These are phyloP conservation scores for Paratrypauchen microcephalus DNA, from an alignment of 2,797 vertebrate genomes.

Conservation along the genomic window DNA sequence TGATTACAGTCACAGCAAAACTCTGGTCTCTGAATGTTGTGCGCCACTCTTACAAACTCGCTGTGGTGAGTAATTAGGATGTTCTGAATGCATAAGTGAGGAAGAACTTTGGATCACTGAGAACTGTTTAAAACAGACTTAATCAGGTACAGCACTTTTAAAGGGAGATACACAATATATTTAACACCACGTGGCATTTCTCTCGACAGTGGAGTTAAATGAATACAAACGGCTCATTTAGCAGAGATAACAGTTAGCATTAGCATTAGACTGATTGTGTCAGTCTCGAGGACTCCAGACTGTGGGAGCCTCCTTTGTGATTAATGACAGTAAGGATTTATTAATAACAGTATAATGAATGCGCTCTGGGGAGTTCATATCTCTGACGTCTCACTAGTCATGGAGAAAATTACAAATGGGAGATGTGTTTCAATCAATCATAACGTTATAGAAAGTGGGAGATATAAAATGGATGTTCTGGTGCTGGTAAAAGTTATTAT, in stretches of 20 bases:
- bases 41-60: too few species aligned
- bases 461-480: too few species aligned
- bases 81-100: too few species aligned
- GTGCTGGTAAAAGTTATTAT: too few species aligned
- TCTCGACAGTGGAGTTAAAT: constrained; percentile 7
- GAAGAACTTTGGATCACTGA: too few species aligned
- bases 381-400: constrained; percentile 37
- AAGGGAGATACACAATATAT: too few species aligned
- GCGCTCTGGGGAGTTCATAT: constrained; percentile 36
- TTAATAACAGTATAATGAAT: constrained; percentile 47
- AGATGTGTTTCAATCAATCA: constrained; percentile 8
- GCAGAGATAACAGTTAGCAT: constrained; percentile 4
- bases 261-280: constrained; percentile 2
- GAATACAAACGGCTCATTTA: constrained; percentile 6
- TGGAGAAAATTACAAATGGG: constrained; percentile 34
- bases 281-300: background rate
- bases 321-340: constrained; percentile 39
- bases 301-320: constrained; percentile 16
- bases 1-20: too few species aligned
- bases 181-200: background rate
- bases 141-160: too few species aligned
- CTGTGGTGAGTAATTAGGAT: too few species aligned
- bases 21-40: too few species aligned
- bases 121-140: too few species aligned
- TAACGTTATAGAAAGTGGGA: background rate